Evolutionary conservation across 2,888 invertebrate species (phyloP).

Genomic region (Bombyx huttoni): DNA sequence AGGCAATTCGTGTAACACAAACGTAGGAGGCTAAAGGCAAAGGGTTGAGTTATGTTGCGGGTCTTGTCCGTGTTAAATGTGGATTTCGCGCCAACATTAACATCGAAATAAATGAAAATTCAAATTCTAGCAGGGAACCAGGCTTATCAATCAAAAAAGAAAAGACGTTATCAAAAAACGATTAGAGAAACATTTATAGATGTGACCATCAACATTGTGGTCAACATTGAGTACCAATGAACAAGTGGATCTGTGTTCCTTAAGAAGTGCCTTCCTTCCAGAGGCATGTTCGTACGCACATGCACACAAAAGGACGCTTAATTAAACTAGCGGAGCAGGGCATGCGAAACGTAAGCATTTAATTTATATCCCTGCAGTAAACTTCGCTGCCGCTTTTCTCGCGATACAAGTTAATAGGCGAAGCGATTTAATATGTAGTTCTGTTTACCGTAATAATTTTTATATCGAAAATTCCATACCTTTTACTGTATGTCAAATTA

Average conservation of each 20-base stretch:
- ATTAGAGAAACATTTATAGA: background rate
- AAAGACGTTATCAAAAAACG: background rate
- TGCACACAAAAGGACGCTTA: slow-evolving; percentile 66
- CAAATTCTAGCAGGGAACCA: too few relatives aligned
- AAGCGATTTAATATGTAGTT: slow-evolving; percentile 13
- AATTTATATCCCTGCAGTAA: slow-evolving; percentile 71
- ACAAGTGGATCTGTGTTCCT: slow-evolving; percentile 35
- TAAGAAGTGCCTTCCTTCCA: slow-evolving; percentile 32
- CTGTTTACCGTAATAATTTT: too few relatives aligned
- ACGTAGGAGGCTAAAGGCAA: background rate
- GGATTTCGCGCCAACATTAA: background rate
- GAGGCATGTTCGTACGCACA: slow-evolving; percentile 58
- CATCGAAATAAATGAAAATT: background rate
- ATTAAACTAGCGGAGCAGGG: slow-evolving; percentile 68
- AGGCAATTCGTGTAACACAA: slow-evolving; percentile 31
- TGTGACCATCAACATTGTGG: background rate
- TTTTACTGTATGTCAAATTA: too few relatives aligned
- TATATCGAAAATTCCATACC: too few relatives aligned
- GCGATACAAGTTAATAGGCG: slow-evolving; percentile 27
- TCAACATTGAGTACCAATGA: background rate
- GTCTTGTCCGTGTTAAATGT: background rate
- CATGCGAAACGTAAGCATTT: slow-evolving; percentile 70
- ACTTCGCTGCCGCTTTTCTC: slow-evolving; percentile 55
- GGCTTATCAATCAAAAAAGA: too few relatives aligned
- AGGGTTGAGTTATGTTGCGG: background rate